Conservation (phyloP, 2,113 vertebrate species). For the Geococcyx californianus region DNA sequence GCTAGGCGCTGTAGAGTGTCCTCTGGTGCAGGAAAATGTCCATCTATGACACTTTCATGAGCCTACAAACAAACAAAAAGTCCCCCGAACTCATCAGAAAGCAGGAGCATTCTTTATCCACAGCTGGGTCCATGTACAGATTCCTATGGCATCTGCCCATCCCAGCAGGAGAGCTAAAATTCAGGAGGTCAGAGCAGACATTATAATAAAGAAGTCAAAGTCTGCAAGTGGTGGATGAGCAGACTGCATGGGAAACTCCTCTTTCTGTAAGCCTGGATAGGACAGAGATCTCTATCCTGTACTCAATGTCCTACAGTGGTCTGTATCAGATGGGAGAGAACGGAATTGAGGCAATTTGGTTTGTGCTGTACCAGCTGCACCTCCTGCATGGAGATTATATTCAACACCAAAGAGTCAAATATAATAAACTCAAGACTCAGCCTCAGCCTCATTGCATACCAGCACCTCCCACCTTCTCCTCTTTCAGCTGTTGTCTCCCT, state of each 20-base stretch:
- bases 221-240: not conserved
- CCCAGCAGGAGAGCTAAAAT: not conserved
- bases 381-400: not conserved
- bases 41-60: slow-evolving; percentile 90
- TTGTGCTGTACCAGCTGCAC: not conserved
- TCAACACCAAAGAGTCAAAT: not conserved
- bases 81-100: not conserved
- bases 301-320: not conserved
- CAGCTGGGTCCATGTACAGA: not conserved
- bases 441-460: not conserved
- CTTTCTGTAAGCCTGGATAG: not conserved
- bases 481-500: not conserved
- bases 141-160: not conserved
- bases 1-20: slow-evolving; percentile 90
- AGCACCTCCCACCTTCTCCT: not conserved
- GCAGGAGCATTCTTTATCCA: not conserved
- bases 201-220: not conserved
- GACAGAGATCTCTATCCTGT: not conserved
- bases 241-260: not conserved
- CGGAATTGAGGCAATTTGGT: not conserved
- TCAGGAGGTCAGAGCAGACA: not conserved
- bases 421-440: not conserved
- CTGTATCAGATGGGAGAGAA: not conserved
- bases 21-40: slow-evolving; percentile 90
- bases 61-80: slow-evolving; percentile 72